These are phyloP conservation scores for Erannis defoliaria DNA, from an alignment of 2,888 invertebrate genomes.

Conservation along the genomic window DNA sequence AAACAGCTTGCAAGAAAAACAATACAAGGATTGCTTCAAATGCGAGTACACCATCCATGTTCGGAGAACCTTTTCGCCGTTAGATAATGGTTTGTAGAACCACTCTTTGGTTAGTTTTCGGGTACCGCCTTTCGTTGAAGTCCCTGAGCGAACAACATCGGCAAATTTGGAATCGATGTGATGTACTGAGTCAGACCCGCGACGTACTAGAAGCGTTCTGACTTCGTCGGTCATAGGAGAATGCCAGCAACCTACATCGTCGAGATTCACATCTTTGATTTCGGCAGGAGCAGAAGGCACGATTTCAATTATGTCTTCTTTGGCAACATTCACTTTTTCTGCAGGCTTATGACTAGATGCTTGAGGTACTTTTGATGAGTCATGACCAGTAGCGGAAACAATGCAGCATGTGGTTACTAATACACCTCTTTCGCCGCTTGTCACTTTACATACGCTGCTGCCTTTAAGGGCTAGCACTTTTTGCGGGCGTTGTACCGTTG, in stretches of 20 bases:
- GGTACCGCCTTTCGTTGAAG: slow-evolving; percentile 21
- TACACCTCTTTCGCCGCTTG: too few species aligned
- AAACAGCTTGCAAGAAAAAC: slow-evolving; percentile 14
- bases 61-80: slow-evolving; percentile 16
- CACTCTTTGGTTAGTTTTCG: slow-evolving; percentile 13
- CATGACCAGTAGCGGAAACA: too few species aligned
- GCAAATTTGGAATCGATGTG: slow-evolving; percentile 25
- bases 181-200: slow-evolving; percentile 25
- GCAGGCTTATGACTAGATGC: slow-evolving; percentile 3
- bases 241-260: slow-evolving; percentile 13
- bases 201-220: slow-evolving; percentile 25
- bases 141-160: slow-evolving; percentile 20
- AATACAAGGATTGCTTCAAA: slow-evolving; percentile 16
- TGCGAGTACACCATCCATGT: slow-evolving; percentile 9
- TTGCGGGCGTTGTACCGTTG: too few species aligned
- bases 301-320: slow-evolving; percentile 1
- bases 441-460: too few species aligned
- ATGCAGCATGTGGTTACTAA: too few species aligned
- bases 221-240: slow-evolving; percentile 20
- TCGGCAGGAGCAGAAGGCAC: slow-evolving; percentile 3
- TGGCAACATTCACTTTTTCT: slow-evolving; percentile 12
- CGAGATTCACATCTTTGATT: slow-evolving; percentile 7
- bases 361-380: slow-evolving; percentile 4
- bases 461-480: too few species aligned
- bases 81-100: slow-evolving; percentile 14